Evolutionary conservation across 2,113 vertebrate genomes (phyloP).

Genomic region (Fregetta grallaria): DNA sequence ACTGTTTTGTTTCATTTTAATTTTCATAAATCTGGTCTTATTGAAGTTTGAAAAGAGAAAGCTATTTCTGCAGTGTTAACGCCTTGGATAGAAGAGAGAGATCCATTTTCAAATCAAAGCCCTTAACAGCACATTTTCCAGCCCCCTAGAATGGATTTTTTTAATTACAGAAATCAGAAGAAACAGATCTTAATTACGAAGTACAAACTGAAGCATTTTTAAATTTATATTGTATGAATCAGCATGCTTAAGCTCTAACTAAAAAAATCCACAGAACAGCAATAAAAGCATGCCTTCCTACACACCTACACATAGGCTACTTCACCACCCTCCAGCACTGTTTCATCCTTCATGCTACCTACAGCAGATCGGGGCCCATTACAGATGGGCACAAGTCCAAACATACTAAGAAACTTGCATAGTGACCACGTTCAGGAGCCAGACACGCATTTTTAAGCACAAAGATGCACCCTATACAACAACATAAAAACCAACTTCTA

Average conservation of each 20-base stretch:
- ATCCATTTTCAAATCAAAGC: neutral
- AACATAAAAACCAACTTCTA: accelerated
- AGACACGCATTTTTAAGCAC: neutral
- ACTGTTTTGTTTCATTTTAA: neutral
- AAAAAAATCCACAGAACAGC: neutral
- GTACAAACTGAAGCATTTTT: neutral
- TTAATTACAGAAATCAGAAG: neutral
- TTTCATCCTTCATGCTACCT: accelerated
- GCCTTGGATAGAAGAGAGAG: neutral
- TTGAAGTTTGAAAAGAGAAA: neutral
- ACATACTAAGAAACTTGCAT: neutral
- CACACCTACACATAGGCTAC: accelerated
- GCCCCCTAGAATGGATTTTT: neutral
- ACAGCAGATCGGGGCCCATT: neutral
- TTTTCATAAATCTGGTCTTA: neutral
- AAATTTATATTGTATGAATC: neutral
- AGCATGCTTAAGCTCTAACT: neutral
- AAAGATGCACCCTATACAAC: accelerated
- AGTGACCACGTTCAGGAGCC: neutral
- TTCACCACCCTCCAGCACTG: neutral
- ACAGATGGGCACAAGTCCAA: neutral
- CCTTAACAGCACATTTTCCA: neutral
- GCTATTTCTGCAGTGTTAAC: neutral
- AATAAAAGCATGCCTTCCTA: neutral
- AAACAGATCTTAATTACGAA: neutral